Evolutionary conservation across 2,113 vertebrate species (phyloP).

Genomic region (Takifugu flavidus): DNA sequence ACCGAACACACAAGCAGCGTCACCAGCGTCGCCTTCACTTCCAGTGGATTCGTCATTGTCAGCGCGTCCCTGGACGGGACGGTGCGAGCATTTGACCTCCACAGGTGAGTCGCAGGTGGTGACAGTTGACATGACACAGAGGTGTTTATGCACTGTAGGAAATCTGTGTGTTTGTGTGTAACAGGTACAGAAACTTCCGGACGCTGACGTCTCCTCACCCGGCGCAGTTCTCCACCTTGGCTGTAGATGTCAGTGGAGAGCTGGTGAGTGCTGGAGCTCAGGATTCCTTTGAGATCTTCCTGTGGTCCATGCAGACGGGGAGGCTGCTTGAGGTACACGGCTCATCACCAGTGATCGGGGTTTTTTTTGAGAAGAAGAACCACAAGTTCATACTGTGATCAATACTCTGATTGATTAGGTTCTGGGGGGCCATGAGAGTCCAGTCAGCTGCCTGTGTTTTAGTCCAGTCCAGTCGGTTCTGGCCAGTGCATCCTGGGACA

Average conservation of each 20-base stretch:
- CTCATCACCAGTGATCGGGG: too few species aligned
- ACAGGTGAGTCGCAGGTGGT: slow-evolving; percentile 76
- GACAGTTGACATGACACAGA: background rate
- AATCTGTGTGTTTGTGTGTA: background rate
- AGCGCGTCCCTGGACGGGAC: slow-evolving; percentile 94
- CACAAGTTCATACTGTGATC: background rate
- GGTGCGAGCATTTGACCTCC: slow-evolving; percentile 92
- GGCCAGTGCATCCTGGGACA: slow-evolving; percentile 95
- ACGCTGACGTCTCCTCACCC: slow-evolving; percentile 92
- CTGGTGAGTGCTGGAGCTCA: slow-evolving; percentile 91
- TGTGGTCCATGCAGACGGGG: slow-evolving; percentile 98
- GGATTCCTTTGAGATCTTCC: slow-evolving; percentile 94
- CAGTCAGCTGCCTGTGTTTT: slow-evolving; percentile 87
- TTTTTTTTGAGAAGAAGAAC: too few species aligned
- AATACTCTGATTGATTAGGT: slow-evolving; percentile 69
- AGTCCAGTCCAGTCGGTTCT: slow-evolving; percentile 86
- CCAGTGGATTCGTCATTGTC: slow-evolving; percentile 85
- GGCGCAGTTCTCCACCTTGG: slow-evolving; percentile 89
- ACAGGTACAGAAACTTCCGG: slow-evolving; percentile 93
- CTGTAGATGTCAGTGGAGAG: slow-evolving; percentile 88
- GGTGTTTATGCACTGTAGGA: background rate
- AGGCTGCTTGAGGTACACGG: slow-evolving; percentile 84
- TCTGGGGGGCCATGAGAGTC: slow-evolving; percentile 89
- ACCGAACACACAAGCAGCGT: slow-evolving; percentile 90
- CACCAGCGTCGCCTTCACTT: slow-evolving; percentile 84